These are phyloP conservation scores for Dolichoris vasculosae DNA, from an alignment of 1,140 invertebrate genomes.

Conservation along the genomic window DNA sequence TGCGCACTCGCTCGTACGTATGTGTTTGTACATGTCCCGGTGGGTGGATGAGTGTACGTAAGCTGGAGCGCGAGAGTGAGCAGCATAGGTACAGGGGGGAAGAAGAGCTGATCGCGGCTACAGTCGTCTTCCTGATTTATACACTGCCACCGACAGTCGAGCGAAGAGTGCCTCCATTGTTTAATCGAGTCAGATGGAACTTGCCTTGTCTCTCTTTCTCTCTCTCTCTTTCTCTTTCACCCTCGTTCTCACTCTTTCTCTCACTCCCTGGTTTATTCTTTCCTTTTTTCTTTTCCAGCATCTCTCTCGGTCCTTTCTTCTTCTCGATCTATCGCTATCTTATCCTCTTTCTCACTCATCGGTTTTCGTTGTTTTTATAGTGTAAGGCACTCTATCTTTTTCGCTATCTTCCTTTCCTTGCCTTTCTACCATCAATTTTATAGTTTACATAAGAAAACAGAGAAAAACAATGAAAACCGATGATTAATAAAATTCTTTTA, in stretches of 20 bases:
- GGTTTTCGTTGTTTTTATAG: background rate
- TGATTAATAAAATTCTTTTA: background rate
- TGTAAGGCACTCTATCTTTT: background rate
- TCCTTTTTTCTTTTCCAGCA: too few relatives aligned
- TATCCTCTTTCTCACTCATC: background rate
- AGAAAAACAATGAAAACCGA: background rate
- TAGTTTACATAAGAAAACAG: background rate
- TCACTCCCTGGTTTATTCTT: constrained; percentile 52
- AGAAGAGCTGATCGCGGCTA: constrained; percentile 58
- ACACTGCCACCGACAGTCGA: constrained; percentile 69
- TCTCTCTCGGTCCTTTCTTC: background rate
- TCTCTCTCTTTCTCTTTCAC: background rate
- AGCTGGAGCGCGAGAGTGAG: constrained; percentile 18
- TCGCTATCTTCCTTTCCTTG: background rate
- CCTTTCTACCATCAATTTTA: background rate
- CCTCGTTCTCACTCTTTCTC: constrained; percentile 20
- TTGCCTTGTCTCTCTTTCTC: background rate
- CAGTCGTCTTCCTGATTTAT: constrained; percentile 73
- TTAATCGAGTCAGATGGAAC: constrained; percentile 66
- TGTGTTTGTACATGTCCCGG: constrained; percentile 1
- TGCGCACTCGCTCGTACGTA: background rate
- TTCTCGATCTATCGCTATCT: background rate
- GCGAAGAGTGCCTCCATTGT: constrained; percentile 66
- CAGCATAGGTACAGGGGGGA: background rate
- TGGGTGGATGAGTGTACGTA: background rate